phyloP scores from a whole-genome alignment of 2,113 vertebrate genomes.

The Phrynosoma platyrhinos region DNA sequence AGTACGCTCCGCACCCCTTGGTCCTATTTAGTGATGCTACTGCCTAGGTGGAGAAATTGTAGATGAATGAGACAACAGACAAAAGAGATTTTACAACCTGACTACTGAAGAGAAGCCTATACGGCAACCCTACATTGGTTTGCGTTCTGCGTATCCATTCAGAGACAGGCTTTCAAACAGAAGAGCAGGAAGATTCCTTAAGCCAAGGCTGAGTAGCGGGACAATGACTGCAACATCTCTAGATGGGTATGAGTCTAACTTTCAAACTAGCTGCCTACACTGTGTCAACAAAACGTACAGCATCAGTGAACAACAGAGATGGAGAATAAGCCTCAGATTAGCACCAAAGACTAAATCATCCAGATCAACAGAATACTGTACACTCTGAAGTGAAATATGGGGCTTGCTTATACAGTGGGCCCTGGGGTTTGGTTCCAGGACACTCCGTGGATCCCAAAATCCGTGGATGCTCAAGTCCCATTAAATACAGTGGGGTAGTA shows the following conservation, averaged over 20 bases:
- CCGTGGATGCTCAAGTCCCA: too few relatives aligned
- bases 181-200: not conserved
- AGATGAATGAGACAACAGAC: not conserved
- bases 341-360: too few relatives aligned
- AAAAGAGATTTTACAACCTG: not conserved
- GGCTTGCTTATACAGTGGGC: too few relatives aligned
- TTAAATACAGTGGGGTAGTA: too few relatives aligned
- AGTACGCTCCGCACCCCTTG: too few relatives aligned
- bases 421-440: too few relatives aligned
- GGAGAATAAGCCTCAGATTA: not conserved
- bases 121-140: not conserved
- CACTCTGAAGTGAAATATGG: not conserved
- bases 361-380: not conserved
- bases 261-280: not conserved
- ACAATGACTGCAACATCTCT: too few relatives aligned
- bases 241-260: not conserved
- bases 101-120: too few relatives aligned
- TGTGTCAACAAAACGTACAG: not conserved
- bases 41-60: too few relatives aligned
- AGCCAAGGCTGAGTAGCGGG: not conserved
- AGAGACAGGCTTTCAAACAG: not conserved
- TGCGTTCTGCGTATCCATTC: not conserved
- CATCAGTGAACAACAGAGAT: not conserved
- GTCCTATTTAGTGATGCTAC: too few relatives aligned
- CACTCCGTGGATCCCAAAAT: too few relatives aligned